Percentiles rank a stretch among this genome's conserved stretches.
These are phyloP conservation scores for Hylyphantes graminicola DNA, from an alignment of 1,140 invertebrate genomes.

Conservation along the genomic window DNA sequence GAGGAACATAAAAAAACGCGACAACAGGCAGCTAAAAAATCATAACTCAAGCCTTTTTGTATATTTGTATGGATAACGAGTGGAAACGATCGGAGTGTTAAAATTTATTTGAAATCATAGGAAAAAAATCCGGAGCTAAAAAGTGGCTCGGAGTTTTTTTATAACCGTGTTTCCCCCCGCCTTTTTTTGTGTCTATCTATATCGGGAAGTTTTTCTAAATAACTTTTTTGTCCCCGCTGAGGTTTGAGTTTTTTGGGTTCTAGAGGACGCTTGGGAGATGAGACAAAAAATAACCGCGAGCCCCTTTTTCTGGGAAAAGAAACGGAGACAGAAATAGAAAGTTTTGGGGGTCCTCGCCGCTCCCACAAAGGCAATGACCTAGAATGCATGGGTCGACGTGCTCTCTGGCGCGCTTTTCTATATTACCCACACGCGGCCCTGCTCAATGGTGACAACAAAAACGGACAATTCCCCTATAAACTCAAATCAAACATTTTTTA, in stretches of 20 bases:
- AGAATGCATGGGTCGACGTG: slow-evolving; percentile 41
- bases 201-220: slow-evolving; percentile 24
- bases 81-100: slow-evolving; percentile 44
- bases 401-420: slow-evolving; percentile 37
- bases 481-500: neutral
- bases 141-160: slow-evolving; percentile 19
- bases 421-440: neutral
- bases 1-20: slow-evolving; percentile 14
- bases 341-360: slow-evolving; percentile 2
- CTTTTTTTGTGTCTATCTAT: slow-evolving; percentile 15
- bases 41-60: slow-evolving; percentile 51
- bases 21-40: slow-evolving; percentile 32
- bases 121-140: slow-evolving; percentile 22
- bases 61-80: slow-evolving; percentile 49
- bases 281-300: slow-evolving; percentile 48
- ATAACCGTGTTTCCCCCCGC: slow-evolving; percentile 2
- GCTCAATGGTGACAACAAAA: slow-evolving; percentile 4
- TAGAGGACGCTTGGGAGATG: slow-evolving; percentile 37
- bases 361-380: slow-evolving; percentile 59
- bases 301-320: slow-evolving; percentile 47
- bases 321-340: slow-evolving; percentile 42
- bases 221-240: slow-evolving; percentile 6
- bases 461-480: neutral
- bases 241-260: slow-evolving; percentile 43
- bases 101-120: slow-evolving; percentile 53